Evolutionary conservation across 2,797 vertebrate species (phyloP).

Genomic region (Choloepus didactylus): DNA sequence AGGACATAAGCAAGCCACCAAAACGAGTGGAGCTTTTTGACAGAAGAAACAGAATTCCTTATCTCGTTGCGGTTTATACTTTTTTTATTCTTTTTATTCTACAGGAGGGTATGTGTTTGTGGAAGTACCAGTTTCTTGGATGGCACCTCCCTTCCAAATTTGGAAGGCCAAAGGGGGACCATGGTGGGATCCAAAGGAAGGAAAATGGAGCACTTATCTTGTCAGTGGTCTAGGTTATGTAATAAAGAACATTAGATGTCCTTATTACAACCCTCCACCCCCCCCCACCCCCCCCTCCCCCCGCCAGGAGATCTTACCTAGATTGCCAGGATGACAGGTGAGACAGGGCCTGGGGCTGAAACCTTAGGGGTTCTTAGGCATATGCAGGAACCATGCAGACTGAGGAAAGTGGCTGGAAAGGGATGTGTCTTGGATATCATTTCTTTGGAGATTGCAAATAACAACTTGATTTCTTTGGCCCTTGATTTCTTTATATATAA

Average conservation of each 20-base stretch:
- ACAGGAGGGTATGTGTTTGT: not conserved
- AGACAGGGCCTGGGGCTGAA: not conserved
- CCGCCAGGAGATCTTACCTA: not conserved
- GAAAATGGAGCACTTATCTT: not conserved
- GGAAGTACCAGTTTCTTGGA: not conserved
- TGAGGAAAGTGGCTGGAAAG: not conserved
- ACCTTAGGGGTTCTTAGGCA: not conserved
- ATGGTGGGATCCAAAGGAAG: not conserved
- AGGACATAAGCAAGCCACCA: not conserved
- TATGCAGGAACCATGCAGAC: not conserved
- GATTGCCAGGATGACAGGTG: accelerated
- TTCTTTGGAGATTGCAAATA: not conserved
- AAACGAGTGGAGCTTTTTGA: not conserved
- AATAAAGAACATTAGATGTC: not conserved
- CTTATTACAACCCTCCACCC: not conserved
- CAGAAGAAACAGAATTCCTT: not conserved
- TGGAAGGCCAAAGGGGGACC: not conserved
- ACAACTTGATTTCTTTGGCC: not conserved
- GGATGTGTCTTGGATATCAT: not conserved
- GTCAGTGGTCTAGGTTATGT: not conserved
- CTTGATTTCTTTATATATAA: conserved; percentile 1
- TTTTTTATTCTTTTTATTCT: not conserved
- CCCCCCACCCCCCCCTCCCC: not conserved
- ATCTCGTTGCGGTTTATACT: not conserved
- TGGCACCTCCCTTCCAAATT: not conserved